Evolutionary conservation across 2,113 vertebrate species (phyloP), one percentile per base, ranked within the genome.

Genomic region (Zingel zingel): DNA sequence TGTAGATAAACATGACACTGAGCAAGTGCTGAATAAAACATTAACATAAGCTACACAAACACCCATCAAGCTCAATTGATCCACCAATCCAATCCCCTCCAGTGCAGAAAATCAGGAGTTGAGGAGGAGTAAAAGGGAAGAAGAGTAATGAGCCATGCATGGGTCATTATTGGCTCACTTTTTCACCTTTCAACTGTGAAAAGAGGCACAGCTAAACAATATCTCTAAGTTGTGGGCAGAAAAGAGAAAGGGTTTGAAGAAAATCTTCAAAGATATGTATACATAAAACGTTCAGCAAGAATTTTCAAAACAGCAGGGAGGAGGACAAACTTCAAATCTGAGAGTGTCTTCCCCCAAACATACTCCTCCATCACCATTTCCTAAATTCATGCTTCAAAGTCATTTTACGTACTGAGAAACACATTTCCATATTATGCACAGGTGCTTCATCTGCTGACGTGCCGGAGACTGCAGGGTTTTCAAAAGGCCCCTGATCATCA

Each of bases 101-200:
- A 23, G 43, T 6, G 53, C 45, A 33, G 67, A 74, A 64, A 74
- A 70, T 33, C 33, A 7, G 33, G 63, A 57, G 66, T 1, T 45
- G 71, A 57, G 62, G 59, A 79, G 36, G 1, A 77, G 72, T 15
- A 25, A 7, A 73, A 15, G 33, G 30, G 50, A 54, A 33, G 16
- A 45, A 15, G 50, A 78, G 66, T 84, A 89, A 90, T 64, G 64
- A 75, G 57, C 16, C 89, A 5, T 74, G 79, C 4, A 0, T 2
- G 21, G 65, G 65, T 72, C 85, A 73, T 85, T 85, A 83, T 77
- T n/a, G 21, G 45, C 15, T 50, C 30, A 66, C 83, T 80, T 70
- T 82, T 48, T 85, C 64, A 89, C 79, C 88, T 88, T 88, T 93
- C 57, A 93, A 81, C 83, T 89, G n/a, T 82, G 87, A 91, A 21